Conservation (phyloP, 2,888 invertebrate species). For the Callyntrura sp. region DNA sequence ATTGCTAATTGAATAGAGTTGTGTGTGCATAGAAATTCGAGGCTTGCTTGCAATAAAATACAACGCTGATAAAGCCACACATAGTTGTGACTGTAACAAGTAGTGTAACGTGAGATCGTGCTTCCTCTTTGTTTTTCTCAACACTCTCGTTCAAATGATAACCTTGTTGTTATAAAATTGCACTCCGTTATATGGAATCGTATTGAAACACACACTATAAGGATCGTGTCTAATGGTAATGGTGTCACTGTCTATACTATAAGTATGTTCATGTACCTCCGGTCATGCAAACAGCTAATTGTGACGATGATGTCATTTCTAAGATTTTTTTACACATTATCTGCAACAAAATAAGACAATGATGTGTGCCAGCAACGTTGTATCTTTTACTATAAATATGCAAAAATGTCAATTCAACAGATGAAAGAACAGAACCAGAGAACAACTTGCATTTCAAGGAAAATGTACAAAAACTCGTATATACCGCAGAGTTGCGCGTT, state of each 20-base stretch:
- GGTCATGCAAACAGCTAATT: slow-evolving; percentile 69
- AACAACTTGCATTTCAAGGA: not conserved
- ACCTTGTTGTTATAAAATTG: slow-evolving; percentile 11
- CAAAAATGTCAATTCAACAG: not conserved
- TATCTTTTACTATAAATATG: slow-evolving; percentile 6
- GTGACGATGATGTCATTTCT: slow-evolving; percentile 75
- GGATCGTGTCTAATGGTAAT: not conserved
- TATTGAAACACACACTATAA: not conserved
- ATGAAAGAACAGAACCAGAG: not conserved
- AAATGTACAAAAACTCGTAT: slow-evolving; percentile 23
- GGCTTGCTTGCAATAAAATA: not conserved
- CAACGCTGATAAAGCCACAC: not conserved
- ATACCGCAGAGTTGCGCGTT: not conserved
- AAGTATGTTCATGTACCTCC: not conserved
- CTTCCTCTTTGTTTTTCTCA: slow-evolving; percentile 57
- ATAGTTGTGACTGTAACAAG: too few relatives aligned
- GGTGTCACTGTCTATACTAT: not conserved
- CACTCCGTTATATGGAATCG: not conserved
- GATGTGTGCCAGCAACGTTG: not conserved
- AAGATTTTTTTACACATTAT: slow-evolving; percentile 57
- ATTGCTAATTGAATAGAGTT: too few relatives aligned
- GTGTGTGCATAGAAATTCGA: not conserved
- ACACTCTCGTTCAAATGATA: not conserved
- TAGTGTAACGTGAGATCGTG: slow-evolving; percentile 29
- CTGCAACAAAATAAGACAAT: slow-evolving; percentile 33